Conservation (phyloP, 2,797 vertebrate genomes). For the Australoheros facetus region DNA sequence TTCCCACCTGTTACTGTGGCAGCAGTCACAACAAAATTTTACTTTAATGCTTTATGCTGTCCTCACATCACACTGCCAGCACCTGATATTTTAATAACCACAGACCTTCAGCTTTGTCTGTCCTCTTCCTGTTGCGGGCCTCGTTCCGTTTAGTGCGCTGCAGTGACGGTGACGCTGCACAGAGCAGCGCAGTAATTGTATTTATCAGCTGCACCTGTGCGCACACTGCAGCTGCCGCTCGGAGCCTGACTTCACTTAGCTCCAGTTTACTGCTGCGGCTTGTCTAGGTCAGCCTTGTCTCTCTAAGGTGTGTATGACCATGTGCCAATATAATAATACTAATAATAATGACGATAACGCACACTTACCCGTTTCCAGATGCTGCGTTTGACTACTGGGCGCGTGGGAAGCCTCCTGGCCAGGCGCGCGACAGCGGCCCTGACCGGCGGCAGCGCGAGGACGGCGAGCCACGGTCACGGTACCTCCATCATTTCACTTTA, state of each 20-base stretch:
- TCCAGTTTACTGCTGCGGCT: neutral
- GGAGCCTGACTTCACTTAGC: neutral
- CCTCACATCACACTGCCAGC: no score
- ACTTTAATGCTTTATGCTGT: no score
- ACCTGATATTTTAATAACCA: no score
- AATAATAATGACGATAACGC: neutral
- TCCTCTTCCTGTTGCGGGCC: neutral
- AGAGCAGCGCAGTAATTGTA: neutral
- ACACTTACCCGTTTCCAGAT: slow-evolving; percentile 67
- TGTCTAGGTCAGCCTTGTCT: neutral
- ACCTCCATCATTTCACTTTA: neutral
- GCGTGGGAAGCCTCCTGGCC: slow-evolving; percentile 62
- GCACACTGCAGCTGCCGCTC: neutral
- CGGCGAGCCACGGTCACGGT: slow-evolving; percentile 70
- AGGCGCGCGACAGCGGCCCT: slow-evolving; percentile 47
- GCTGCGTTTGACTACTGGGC: slow-evolving; percentile 66
- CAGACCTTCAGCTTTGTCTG: no score
- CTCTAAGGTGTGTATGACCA: neutral
- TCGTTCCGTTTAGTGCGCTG: no score
- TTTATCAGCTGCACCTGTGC: neutral
- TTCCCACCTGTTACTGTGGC: no score
- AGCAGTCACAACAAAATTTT: no score
- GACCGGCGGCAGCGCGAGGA: slow-evolving; percentile 53
- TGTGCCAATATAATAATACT: no score
- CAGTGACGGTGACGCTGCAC: neutral